These are phyloP conservation scores for Cecidostiba fungosa DNA, from an alignment of 2,888 invertebrate genomes.

Conservation along the genomic window DNA sequence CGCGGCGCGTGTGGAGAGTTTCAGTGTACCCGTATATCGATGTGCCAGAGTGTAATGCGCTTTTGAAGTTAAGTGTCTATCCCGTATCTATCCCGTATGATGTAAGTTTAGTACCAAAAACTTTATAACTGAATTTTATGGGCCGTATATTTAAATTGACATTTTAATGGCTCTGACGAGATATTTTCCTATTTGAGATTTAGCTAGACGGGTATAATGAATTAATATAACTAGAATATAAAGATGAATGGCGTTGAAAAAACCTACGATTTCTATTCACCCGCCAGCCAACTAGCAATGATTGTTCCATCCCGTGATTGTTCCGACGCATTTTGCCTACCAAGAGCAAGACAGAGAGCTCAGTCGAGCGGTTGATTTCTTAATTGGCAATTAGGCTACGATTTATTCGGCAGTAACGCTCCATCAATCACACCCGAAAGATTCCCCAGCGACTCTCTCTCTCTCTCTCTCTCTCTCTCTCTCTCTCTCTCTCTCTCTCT, in stretches of 20 bases:
- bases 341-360: background rate
- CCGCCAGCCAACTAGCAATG: background rate
- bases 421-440: constrained; percentile 47
- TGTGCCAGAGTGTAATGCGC: background rate
- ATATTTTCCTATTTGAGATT: background rate
- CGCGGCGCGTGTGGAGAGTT: background rate
- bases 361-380: constrained; percentile 37
- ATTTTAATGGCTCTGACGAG: background rate
- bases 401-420: constrained; percentile 59
- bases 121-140: constrained; percentile 10
- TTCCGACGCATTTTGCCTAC: background rate
- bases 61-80: constrained; percentile 3
- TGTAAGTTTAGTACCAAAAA: constrained; percentile 9
- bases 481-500: background rate
- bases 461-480: background rate
- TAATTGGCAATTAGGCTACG: constrained; percentile 62
- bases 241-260: too few relatives aligned
- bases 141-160: background rate
- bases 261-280: background rate
- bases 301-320: background rate
- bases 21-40: background rate
- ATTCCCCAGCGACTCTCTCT: background rate
- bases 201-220: background rate
- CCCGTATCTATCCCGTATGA: background rate
- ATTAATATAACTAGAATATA: background rate